phyloP scores from a whole-genome alignment of 1,140 invertebrate genomes.

The Ditylenchus dipsaci region DNA sequence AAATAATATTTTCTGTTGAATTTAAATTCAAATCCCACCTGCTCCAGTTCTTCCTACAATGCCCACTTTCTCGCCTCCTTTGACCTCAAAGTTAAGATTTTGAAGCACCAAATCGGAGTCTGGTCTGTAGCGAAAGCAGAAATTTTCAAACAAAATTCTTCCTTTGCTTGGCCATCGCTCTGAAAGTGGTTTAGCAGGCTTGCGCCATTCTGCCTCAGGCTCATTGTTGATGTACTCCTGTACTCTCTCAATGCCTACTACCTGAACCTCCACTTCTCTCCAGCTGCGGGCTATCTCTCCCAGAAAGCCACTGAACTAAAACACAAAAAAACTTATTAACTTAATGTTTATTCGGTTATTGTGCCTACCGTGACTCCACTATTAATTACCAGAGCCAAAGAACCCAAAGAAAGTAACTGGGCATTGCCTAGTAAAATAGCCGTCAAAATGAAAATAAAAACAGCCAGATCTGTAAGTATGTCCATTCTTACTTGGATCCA shows the following conservation, averaged over 20 bases:
- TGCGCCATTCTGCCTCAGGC: slow-evolving; percentile 48
- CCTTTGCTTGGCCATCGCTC: slow-evolving; percentile 42
- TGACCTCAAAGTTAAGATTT: slow-evolving; percentile 69
- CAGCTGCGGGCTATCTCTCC: slow-evolving; percentile 76
- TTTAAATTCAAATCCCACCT: slow-evolving; percentile 56
- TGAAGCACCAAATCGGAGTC: slow-evolving; percentile 72
- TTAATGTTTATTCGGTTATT: background rate
- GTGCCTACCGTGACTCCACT: slow-evolving; percentile 17
- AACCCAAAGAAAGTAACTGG: slow-evolving; percentile 17
- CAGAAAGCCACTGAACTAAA: slow-evolving; percentile 87
- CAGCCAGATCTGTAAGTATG: slow-evolving; percentile 11
- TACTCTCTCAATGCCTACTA: slow-evolving; percentile 92
- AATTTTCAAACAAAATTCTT: slow-evolving; percentile 41
- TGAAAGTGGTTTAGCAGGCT: background rate
- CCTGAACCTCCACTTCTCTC: slow-evolving; percentile 62
- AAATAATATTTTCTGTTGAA: background rate
- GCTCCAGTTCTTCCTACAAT: slow-evolving; percentile 62
- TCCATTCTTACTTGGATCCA: slow-evolving; percentile 29
- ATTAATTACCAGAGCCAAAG: slow-evolving; percentile 21
- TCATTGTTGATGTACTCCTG: slow-evolving; percentile 84
- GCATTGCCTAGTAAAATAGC: slow-evolving; percentile 18
- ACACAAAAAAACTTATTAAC: background rate
- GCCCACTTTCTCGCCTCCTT: slow-evolving; percentile 70
- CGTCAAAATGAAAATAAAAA: slow-evolving; percentile 19
- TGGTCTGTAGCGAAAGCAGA: slow-evolving; percentile 50